phyloP scores from a whole-genome alignment of 1,140 invertebrate species.

The Phenacoccus solenopsis region DNA sequence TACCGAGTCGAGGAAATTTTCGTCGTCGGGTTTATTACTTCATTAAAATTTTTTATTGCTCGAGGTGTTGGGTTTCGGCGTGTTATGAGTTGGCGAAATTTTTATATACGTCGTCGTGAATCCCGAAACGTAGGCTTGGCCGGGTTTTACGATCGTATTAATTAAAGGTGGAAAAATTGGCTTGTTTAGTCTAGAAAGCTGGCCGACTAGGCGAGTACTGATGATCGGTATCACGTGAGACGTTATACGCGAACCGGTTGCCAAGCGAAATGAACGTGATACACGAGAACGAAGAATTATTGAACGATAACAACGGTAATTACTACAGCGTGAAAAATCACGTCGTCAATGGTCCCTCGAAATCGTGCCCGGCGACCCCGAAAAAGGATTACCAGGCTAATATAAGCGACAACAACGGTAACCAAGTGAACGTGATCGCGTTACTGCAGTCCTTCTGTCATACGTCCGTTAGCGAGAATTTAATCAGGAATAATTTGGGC shows the following conservation, averaged over 20 bases:
- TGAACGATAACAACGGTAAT: constrained; percentile 1
- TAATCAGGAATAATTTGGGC: background rate
- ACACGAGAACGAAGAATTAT: background rate
- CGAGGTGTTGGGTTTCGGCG: background rate
- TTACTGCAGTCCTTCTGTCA: constrained; percentile 5
- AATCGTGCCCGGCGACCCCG: background rate
- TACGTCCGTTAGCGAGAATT: background rate
- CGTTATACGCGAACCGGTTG: background rate
- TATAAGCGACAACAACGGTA: constrained; percentile 5
- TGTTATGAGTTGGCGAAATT: background rate
- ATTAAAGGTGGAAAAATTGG: background rate
- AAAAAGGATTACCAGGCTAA: background rate
- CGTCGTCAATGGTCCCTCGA: background rate
- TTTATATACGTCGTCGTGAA: background rate
- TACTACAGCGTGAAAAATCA: background rate
- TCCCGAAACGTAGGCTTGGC: background rate
- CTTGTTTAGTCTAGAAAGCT: background rate
- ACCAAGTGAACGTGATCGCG: background rate
- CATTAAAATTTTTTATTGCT: background rate
- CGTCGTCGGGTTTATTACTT: background rate
- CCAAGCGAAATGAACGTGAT: background rate
- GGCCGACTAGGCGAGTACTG: background rate
- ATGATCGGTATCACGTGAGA: background rate
- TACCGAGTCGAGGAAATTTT: background rate
- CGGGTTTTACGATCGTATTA: background rate